Conservation (phyloP, 2,797 vertebrate genomes). For the Aplochiton taeniatus region DNA sequence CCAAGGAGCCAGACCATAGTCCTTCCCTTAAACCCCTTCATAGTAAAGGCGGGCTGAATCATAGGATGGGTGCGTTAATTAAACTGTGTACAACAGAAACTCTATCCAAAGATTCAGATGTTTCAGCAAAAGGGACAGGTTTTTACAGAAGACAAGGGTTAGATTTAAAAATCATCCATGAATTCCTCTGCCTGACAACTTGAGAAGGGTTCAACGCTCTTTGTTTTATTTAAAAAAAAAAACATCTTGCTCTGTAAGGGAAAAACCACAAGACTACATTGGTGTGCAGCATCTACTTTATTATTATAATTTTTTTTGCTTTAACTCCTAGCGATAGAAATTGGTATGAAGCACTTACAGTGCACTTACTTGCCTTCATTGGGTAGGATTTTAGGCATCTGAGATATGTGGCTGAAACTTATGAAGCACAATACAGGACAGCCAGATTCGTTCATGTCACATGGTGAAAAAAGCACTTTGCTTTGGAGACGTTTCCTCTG, state of each 20-base stretch:
- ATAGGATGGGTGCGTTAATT: too few relatives aligned
- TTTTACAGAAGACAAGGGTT: not conserved
- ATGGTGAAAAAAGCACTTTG: conserved; percentile 68
- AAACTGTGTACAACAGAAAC: conserved; percentile 6
- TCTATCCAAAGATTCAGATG: conserved; percentile 28
- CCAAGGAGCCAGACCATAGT: conserved; percentile 60
- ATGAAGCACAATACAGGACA: conserved; percentile 69
- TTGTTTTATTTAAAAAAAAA: conserved; percentile 66
- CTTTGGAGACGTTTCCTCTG: conserved; percentile 36
- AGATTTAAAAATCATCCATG: conserved; percentile 61
- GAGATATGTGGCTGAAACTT: conserved; percentile 38
- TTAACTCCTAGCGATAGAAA: too few relatives aligned
- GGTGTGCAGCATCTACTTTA: conserved; percentile 77
- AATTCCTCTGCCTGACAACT: conserved; percentile 61
- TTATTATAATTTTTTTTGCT: conserved; percentile 54
- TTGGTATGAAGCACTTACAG: conserved; percentile 53
- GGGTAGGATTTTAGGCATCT: conserved; percentile 58
- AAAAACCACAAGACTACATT: conserved; percentile 71
- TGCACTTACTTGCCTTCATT: conserved; percentile 76
- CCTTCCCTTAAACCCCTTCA: conserved; percentile 6
- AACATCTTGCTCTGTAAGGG: conserved; percentile 72
- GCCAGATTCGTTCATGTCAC: conserved; percentile 46
- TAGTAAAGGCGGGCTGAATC: not conserved
- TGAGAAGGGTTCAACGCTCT: conserved; percentile 60
- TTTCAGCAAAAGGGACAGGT: not conserved